Evolutionary conservation across 92 coral and sea anemone species (phyloP).

Genomic region (Palythoa heliodiscus): DNA sequence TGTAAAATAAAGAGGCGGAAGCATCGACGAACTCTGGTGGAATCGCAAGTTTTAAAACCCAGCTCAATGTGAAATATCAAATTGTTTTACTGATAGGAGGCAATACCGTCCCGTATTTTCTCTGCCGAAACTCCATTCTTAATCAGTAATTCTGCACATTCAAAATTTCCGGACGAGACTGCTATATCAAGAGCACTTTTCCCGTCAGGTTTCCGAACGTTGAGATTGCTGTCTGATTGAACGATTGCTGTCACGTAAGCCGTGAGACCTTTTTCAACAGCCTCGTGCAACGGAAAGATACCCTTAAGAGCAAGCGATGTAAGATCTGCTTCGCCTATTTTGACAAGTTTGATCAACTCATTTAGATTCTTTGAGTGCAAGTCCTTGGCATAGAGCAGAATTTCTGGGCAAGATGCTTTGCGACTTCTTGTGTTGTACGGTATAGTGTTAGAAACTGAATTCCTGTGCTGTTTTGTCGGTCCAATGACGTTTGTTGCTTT

Average conservation of each 20-base stretch:
- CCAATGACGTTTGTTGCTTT: constrained; percentile 11
- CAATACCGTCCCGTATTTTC: constrained; percentile 70
- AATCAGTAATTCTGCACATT: constrained; percentile 80
- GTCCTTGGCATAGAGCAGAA: constrained; percentile 64
- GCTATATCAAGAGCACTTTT: constrained; percentile 69
- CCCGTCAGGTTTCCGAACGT: constrained; percentile 67
- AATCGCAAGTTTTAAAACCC: not conserved
- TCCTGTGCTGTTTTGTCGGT: constrained; percentile 33
- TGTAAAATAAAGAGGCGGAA: too few relatives aligned
- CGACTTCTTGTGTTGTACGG: constrained; percentile 50
- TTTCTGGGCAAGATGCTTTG: constrained; percentile 74
- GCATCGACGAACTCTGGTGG: not conserved
- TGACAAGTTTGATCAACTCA: constrained; percentile 71
- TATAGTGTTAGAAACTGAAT: constrained; percentile 23
- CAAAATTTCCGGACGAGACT: constrained; percentile 74
- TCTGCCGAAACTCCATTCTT: constrained; percentile 79
- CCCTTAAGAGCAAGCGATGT: constrained; percentile 67
- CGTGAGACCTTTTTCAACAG: constrained; percentile 64
- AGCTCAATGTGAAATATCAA: not conserved
- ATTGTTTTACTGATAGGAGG: not conserved
- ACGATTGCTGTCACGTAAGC: constrained; percentile 58
- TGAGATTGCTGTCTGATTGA: constrained; percentile 62
- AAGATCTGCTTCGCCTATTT: constrained; percentile 72
- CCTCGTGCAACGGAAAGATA: constrained; percentile 74
- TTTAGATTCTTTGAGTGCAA: constrained; percentile 63